phyloP scores from a whole-genome alignment of 2,888 invertebrate genomes.

The Ochropleura leucogaster region DNA sequence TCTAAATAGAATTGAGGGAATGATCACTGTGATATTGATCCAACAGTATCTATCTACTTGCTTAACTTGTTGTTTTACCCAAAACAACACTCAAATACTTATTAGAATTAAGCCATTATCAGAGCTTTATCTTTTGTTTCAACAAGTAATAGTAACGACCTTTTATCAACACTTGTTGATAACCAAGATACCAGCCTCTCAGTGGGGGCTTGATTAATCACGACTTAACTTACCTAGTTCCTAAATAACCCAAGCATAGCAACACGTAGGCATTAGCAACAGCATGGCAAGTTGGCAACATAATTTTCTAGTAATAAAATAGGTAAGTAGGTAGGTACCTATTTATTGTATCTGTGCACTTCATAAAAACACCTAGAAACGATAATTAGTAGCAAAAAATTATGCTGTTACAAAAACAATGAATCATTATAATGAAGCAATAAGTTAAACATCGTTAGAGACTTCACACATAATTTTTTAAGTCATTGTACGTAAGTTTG shows the following conservation, averaged over 20 bases:
- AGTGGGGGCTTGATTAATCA: conserved; percentile 25
- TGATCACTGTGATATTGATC: not conserved
- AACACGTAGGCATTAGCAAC: not conserved
- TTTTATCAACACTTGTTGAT: conserved; percentile 31
- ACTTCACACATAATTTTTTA: not conserved
- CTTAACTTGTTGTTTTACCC: not conserved
- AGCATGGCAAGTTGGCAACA: conserved; percentile 6
- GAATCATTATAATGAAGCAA: not conserved
- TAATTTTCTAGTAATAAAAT: not conserved
- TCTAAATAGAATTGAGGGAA: not conserved
- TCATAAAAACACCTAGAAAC: not conserved
- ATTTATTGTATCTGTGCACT: not conserved
- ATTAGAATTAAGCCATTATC: conserved; percentile 11
- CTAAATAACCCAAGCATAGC: not conserved
- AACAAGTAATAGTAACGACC: conserved; percentile 7
- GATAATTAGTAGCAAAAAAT: not conserved
- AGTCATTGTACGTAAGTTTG: no score
- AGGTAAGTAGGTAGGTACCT: not conserved
- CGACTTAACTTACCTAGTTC: no score
- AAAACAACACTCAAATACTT: conserved; percentile 1
- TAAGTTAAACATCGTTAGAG: not conserved
- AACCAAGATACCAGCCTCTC: conserved; percentile 15
- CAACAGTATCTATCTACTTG: not conserved
- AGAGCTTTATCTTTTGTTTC: conserved; percentile 17
- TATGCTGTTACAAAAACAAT: not conserved